Evolutionary conservation across 2,797 vertebrate species (phyloP), one percentile per base, ranked within the genome.

Genomic region (Prunella strophiata): DNA sequence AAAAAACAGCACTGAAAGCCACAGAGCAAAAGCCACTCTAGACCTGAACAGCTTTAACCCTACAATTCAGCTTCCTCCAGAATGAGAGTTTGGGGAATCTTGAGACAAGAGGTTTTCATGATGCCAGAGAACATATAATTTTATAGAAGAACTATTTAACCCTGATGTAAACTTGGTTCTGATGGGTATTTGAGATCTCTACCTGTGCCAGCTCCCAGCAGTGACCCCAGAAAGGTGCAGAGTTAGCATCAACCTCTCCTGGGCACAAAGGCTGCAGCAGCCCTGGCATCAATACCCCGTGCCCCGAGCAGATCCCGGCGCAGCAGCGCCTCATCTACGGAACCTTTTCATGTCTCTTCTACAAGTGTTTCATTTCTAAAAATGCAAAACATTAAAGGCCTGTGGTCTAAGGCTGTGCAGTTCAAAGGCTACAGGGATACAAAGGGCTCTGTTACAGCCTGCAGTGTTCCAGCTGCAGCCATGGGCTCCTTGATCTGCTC

Each of bases 381-480:
- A 91, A 88, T 54, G 77, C 91, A 68, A 61, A 92, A 50, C 80
- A 81, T 81, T 7, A 86, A 84, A 95, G 96, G 27, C 54, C 83
- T 42, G 80, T 45, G 74, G 65, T 67, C 70, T 61, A 4, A 75
- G 62, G 85, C 66, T 93, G 85, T 57, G 68, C 40, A 65, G 85
- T 77, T 93, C 92, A 91, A 91, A 91, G 93, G 92, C 92, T 90
- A 2, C 54, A 21, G 73, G 72, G 52, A 30, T 4, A 59, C 9
- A 74, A 88, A 83, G 82, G 90, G 91, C 77, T 77, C 82, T 52
- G 72, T 32, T 26, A 16, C 1, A 71, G 92, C 88, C 89, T 40
- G 61, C 72, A 59, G 85, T 20, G 78, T 1, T 80, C 43, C 85
- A 89, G 92, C 83, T 52, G 85, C 18, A 82, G 85, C 82, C 34